A percentile compares a stretch with the other conserved stretches of the same genome.
Conservation (phyloP, 2,113 vertebrate genomes). For the Helogale parvula region DNA sequence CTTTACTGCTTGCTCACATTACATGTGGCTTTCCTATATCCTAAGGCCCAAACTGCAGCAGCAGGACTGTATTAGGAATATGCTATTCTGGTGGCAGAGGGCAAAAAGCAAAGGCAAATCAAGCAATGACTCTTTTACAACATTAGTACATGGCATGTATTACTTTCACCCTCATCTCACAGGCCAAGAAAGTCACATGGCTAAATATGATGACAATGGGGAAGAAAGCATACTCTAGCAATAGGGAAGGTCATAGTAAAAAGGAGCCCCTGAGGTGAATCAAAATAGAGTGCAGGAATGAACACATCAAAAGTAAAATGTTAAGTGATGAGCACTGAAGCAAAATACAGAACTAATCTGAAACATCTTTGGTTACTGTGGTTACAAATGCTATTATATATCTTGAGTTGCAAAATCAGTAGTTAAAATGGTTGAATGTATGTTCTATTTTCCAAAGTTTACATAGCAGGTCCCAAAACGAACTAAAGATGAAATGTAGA, state of each 20-base stretch:
- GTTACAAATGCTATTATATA: background rate
- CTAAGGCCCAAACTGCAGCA: background rate
- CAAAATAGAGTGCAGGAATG: background rate
- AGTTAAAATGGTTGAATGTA: background rate
- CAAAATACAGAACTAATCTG: background rate
- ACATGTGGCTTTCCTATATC: background rate
- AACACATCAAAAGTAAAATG: background rate
- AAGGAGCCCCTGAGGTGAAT: background rate
- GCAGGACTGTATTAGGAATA: background rate
- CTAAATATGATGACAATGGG: background rate
- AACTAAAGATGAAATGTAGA: background rate
- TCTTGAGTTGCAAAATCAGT: background rate
- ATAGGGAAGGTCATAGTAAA: background rate
- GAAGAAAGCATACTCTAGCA: background rate
- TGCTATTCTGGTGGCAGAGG: background rate
- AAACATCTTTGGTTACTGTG: background rate
- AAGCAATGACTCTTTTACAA: background rate
- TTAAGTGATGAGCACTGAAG: background rate
- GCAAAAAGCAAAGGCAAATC: background rate
- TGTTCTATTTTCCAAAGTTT: background rate
- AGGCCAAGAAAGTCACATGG: slow-evolving; percentile 7
- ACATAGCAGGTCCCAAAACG: background rate
- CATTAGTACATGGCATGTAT: background rate
- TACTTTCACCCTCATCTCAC: background rate
- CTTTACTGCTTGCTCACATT: background rate